Conservation (phyloP, 2,888 invertebrate genomes). For the Drosophila gaucha region DNA sequence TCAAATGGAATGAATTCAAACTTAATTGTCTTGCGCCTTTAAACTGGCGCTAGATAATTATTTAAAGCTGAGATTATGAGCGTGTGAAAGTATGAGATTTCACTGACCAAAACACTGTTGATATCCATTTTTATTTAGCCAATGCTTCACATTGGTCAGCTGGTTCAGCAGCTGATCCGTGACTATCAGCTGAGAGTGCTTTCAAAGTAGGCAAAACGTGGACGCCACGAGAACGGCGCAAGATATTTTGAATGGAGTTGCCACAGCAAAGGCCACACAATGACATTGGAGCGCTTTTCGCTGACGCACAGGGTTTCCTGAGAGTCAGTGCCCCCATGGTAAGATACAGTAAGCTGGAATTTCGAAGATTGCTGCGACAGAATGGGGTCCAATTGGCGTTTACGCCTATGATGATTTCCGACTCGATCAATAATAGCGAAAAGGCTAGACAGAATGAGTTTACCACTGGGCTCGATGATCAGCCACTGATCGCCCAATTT, state of each 20-base stretch:
- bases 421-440: conserved; percentile 95
- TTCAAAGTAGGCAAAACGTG: conserved; percentile 3
- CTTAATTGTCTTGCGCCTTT: neutral
- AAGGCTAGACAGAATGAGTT: conserved; percentile 95
- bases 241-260: conserved; percentile 42
- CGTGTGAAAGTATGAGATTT: neutral
- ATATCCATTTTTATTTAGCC: neutral
- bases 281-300: conserved; percentile 89
- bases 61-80: no score
- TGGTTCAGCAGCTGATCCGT: conserved; percentile 23
- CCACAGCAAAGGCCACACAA: conserved; percentile 61
- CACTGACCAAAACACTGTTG: neutral
- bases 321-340: conserved; percentile 98
- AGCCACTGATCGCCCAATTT: conserved; percentile 96
- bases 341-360: conserved; percentile 88
- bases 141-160: neutral
- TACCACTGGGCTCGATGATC: conserved; percentile 90
- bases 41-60: no score
- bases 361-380: conserved; percentile 90
- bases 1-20: neutral
- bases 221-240: conserved; percentile 5
- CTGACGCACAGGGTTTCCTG: conserved; percentile 85
- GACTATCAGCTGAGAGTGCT: conserved; percentile 23
- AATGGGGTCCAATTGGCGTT: conserved; percentile 96
- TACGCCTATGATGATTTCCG: conserved; percentile 98